These are phyloP conservation scores for Ophioninae sp. DNA, from an alignment of 2,888 invertebrate genomes.

Conservation along the genomic window DNA sequence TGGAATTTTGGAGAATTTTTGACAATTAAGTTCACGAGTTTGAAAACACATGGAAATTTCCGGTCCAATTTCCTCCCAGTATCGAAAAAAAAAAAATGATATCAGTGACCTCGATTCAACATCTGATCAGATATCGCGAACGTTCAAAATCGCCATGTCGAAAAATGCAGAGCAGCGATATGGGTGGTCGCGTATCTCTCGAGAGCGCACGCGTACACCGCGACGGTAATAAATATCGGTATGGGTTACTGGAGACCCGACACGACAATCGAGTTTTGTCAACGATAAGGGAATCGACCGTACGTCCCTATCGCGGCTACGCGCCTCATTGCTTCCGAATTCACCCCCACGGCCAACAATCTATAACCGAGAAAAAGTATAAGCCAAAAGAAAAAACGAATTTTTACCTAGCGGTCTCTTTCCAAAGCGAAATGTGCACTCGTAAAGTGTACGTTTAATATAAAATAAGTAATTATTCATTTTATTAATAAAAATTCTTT, in stretches of 20 bases:
- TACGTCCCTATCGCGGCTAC: constrained; percentile 39
- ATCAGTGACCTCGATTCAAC: not conserved
- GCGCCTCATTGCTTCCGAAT: constrained; percentile 46
- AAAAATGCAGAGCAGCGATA: not conserved
- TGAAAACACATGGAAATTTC: too few relatives aligned
- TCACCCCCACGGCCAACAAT: constrained; percentile 15
- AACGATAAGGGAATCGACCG: constrained; percentile 38
- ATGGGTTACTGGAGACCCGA: not conserved
- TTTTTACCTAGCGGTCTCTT: constrained; percentile 25
- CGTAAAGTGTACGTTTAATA: not conserved
- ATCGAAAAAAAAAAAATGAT: not conserved
- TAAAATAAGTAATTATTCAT: too few relatives aligned
- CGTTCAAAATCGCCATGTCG: not conserved
- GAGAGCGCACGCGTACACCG: not conserved
- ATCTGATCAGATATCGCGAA: not conserved
- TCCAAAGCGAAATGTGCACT: not conserved
- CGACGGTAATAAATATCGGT: not conserved
- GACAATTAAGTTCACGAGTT: too few relatives aligned
- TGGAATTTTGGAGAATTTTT: too few relatives aligned
- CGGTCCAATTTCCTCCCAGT: not conserved
- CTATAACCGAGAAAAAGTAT: constrained; percentile 17
- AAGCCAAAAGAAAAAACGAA: constrained; percentile 17
- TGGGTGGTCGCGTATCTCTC: not conserved
- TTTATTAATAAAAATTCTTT: too few relatives aligned
- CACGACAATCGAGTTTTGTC: constrained; percentile 20